Base-by-base conservation (phyloP, 1,140 invertebrate genomes). In the Atta colombica region DNA sequence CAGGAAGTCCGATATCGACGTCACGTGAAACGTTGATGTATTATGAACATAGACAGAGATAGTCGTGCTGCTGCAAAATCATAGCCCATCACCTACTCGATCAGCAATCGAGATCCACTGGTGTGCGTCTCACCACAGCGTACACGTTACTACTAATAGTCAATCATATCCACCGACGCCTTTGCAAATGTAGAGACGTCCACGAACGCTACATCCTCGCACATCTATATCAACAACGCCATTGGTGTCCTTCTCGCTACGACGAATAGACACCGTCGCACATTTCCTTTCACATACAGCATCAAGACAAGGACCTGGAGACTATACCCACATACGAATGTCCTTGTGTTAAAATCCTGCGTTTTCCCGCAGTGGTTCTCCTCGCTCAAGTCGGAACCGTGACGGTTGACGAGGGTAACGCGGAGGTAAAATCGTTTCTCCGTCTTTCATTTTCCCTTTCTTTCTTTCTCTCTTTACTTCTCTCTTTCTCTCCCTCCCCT, bases 321-420 rank as follows among this genome's bases (percentile, higher is more conserved):
- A n/a, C 58, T 14, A 80, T 35, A 12, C 4, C n/a, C 25, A 81
- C 75, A 45, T 72, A 28, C 45, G 28, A 58, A 21, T 35, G 12
- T 25, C 18, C n/a, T 21, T 61, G 61, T 72, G 77, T 78, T 55
- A 39, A 35, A 66, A 81, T 86, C 82, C 87, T 88, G 80, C 88
- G 72, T 89, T 82, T 63, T 81, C 58, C 16, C 31, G 55, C 88
- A 88, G 88, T 86, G 81, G 81, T 88, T 89, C 88, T 82, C 68
- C 28, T 58, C 82, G 90, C 90, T 88, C 87, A 87, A 68, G 88
- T 84, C 80, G 53, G 82, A 84, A 77, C 78, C 78, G 72, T 77
- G 49, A 81, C 82, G 88, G 87, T 63, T 88, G 88, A 84, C 75
- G 88, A 69, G 82, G 75, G 69, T 88, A 4, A 39, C 35, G n/a